These are phyloP conservation scores for Zoanthus solanderi DNA, from an alignment of 92 coral and sea anemone genomes.

Conservation along the genomic window DNA sequence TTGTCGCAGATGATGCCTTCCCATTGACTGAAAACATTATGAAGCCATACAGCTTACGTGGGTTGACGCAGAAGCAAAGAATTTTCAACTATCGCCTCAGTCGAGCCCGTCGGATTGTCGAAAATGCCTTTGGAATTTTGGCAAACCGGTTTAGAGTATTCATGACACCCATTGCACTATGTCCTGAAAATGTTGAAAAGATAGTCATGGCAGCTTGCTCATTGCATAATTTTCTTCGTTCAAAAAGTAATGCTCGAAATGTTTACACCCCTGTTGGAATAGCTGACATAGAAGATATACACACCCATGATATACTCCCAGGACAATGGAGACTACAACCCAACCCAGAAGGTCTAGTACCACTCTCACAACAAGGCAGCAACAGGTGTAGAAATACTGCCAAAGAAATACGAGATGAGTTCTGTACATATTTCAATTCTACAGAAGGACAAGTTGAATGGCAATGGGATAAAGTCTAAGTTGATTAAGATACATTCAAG, in stretches of 20 bases:
- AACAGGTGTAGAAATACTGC: not conserved
- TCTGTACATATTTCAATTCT: not conserved
- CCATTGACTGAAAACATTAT: not conserved
- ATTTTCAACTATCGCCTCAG: constrained; percentile 45
- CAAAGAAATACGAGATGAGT: not conserved
- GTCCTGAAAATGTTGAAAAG: not conserved
- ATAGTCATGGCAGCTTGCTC: constrained; percentile 38
- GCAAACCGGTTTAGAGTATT: constrained; percentile 30
- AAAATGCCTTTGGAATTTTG: constrained; percentile 41
- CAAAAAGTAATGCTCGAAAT: not conserved
- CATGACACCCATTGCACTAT: constrained; percentile 20
- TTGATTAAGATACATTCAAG: not conserved
- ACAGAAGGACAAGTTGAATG: not conserved
- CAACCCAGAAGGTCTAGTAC: not conserved
- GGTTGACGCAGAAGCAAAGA: constrained; percentile 16
- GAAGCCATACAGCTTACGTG: constrained; percentile 36
- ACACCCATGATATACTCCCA: no score
- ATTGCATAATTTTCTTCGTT: constrained; percentile 42
- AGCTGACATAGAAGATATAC: no score
- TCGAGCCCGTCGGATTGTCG: constrained; percentile 38
- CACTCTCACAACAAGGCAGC: not conserved
- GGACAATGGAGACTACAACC: not conserved
- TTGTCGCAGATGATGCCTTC: constrained; percentile 48
- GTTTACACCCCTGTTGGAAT: no score
- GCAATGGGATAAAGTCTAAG: not conserved